phyloP scores from a whole-genome alignment of 1,140 invertebrate species.

The Cydia fagiglandana region DNA sequence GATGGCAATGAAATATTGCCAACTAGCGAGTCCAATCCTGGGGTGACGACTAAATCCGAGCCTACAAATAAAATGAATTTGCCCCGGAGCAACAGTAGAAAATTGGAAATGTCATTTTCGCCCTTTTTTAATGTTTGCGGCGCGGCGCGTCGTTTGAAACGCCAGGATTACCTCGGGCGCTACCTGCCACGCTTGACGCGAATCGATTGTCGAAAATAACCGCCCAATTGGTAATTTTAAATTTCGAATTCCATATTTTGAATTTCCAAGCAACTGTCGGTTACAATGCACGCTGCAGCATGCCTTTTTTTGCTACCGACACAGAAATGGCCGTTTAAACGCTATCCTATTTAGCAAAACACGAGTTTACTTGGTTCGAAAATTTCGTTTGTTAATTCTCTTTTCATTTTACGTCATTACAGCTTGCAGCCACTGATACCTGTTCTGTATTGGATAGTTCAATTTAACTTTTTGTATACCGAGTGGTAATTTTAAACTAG shows the following conservation, averaged over 20 bases:
- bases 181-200: constrained; percentile 56
- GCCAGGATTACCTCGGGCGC: constrained; percentile 62
- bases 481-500: neutral
- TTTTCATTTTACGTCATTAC: neutral
- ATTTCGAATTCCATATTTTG: constrained; percentile 47
- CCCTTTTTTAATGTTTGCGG: constrained; percentile 75
- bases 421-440: neutral
- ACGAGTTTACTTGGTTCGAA: neutral
- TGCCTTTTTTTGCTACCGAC: constrained; percentile 7
- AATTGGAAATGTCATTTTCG: constrained; percentile 78
- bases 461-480: neutral
- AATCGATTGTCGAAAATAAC: constrained; percentile 58
- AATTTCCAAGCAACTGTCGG: constrained; percentile 25
- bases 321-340: constrained; percentile 1
- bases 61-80: constrained; percentile 74
- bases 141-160: constrained; percentile 48
- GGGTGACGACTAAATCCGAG: constrained; percentile 65
- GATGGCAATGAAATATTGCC: constrained; percentile 68
- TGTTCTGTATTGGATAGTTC: neutral
- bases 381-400: neutral
- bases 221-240: constrained; percentile 58
- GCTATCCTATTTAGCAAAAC: constrained; percentile 8
- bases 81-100: constrained; percentile 72
- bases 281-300: constrained; percentile 17
- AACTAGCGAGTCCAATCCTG: constrained; percentile 39